phyloP scores from a whole-genome alignment of 2,113 vertebrate genomes.

The Mus spicilegus region DNA sequence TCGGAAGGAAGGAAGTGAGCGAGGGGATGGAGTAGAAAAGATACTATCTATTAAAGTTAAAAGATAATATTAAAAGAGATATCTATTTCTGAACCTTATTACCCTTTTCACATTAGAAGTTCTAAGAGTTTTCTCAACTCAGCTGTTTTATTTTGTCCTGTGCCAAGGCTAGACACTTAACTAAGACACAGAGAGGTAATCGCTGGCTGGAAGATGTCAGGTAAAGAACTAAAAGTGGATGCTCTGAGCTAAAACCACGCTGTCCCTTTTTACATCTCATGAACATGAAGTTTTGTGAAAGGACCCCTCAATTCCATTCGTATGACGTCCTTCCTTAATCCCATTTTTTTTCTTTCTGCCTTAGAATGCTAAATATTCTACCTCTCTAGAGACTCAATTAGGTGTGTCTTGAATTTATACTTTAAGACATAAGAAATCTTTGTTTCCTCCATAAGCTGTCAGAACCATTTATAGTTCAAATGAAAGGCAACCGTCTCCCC shows the following conservation, averaged over 20 bases:
- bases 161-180: neutral
- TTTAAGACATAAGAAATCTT: slow-evolving; percentile 82
- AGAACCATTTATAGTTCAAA: slow-evolving; percentile 77
- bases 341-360: neutral
- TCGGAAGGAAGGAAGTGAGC: neutral
- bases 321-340: slow-evolving; percentile 57
- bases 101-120: slow-evolving; percentile 25
- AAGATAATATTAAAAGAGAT: neutral
- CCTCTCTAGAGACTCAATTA: slow-evolving; percentile 77
- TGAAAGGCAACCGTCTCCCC: slow-evolving; percentile 78
- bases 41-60: too few species aligned
- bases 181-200: neutral
- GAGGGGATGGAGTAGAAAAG: neutral
- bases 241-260: slow-evolving; percentile 23
- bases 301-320: slow-evolving; percentile 51
- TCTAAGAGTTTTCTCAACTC: neutral
- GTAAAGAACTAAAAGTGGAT: slow-evolving; percentile 41
- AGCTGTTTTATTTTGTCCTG: neutral
- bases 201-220: slow-evolving; percentile 1
- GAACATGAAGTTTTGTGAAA: slow-evolving; percentile 51
- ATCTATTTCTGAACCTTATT: slow-evolving; percentile 26
- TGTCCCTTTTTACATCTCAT: slow-evolving; percentile 37
- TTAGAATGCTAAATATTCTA: slow-evolving; percentile 70
- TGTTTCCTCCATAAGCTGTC: slow-evolving; percentile 70
- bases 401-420: slow-evolving; percentile 84